Percentiles rank a stretch among this genome's conserved stretches.
These are phyloP conservation scores for Agonopterix subpropinquella DNA, from an alignment of 2,888 invertebrate genomes.

Conservation along the genomic window DNA sequence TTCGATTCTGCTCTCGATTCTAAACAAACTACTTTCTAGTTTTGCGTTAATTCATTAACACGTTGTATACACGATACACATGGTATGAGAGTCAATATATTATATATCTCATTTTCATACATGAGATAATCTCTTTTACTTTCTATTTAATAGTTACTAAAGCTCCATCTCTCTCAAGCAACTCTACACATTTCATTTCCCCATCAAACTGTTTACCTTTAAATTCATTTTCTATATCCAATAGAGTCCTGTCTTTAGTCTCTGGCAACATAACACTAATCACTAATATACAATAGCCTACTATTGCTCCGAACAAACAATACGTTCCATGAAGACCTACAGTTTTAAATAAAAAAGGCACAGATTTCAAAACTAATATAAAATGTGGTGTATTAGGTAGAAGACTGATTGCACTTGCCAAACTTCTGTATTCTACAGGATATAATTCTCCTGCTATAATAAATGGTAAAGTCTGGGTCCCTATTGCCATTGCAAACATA, in stretches of 20 bases:
- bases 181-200: neutral
- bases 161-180: no score
- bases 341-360: slow-evolving; percentile 35
- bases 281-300: slow-evolving; percentile 19
- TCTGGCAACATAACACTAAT: slow-evolving; percentile 42
- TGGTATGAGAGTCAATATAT: no score
- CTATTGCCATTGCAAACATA: slow-evolving; percentile 71
- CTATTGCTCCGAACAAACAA: slow-evolving; percentile 32
- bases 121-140: no score
- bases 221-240: slow-evolving; percentile 57
- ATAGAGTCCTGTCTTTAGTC: slow-evolving; percentile 53
- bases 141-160: no score
- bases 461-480: slow-evolving; percentile 79
- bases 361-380: slow-evolving; percentile 48
- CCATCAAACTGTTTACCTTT: slow-evolving; percentile 22
- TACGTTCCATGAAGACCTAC: slow-evolving; percentile 45
- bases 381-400: slow-evolving; percentile 42
- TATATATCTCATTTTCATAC: no score
- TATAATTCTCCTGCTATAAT: slow-evolving; percentile 82
- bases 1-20: no score
- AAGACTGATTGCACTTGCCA: slow-evolving; percentile 65
- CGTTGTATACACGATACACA: no score
- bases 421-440: slow-evolving; percentile 73
- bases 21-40: no score
- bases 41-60: no score